These are phyloP conservation scores for Ichneumoninae sp. DNA, from an alignment of 2,888 invertebrate genomes.

Conservation along the genomic window DNA sequence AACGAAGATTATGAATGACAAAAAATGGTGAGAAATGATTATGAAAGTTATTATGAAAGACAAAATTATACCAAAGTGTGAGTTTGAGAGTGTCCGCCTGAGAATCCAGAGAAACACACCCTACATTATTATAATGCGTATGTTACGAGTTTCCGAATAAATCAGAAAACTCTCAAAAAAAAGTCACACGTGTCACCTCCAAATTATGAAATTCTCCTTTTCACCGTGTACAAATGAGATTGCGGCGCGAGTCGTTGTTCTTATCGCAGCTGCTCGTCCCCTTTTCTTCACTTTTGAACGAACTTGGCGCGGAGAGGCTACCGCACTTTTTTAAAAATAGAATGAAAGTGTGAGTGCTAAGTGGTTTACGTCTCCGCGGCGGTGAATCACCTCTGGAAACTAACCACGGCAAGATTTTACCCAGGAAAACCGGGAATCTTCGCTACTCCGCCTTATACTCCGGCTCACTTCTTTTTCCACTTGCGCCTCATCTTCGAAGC, in stretches of 20 bases:
- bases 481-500: background rate
- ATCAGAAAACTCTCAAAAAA: no score
- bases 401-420: conserved; percentile 6
- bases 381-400: background rate
- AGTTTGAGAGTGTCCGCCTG: no score
- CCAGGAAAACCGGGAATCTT: background rate
- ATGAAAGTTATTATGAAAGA: no score
- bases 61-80: no score
- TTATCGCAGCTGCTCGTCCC: background rate
- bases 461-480: background rate
- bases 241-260: background rate
- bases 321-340: background rate
- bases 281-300: background rate
- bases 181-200: no score
- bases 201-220: no score
- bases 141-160: no score
- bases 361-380: background rate
- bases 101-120: no score
- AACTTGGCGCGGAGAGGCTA: background rate
- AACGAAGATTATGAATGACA: no score
- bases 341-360: background rate
- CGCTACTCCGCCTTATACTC: background rate
- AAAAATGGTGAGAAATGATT: no score
- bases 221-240: background rate
- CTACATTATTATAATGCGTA: no score